These are phyloP conservation scores for Lacanobia oleracea DNA, from an alignment of 2,888 invertebrate species.

Conservation along the genomic window DNA sequence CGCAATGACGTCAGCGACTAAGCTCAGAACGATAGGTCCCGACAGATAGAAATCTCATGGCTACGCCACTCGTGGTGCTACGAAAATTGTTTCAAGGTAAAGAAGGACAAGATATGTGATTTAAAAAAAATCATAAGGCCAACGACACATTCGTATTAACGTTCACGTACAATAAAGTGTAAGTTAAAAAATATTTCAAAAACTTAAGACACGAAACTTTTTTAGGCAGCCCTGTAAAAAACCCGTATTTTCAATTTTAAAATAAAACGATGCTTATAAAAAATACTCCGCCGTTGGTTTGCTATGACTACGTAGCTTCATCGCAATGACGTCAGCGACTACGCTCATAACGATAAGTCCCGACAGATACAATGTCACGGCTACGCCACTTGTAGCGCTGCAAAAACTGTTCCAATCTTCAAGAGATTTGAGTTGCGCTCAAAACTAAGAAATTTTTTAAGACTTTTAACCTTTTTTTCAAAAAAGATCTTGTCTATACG, in stretches of 20 bases:
- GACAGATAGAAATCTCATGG: conserved; percentile 15
- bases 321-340: conserved; percentile 15
- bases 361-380: conserved; percentile 17
- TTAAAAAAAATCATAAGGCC: no score
- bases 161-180: no score
- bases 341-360: background rate
- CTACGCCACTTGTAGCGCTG: conserved; percentile 2
- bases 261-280: background rate
- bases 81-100: no score
- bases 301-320: conserved; percentile 1
- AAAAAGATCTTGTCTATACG: no score
- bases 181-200: no score
- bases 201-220: no score
- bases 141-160: no score
- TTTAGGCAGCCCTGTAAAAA: background rate
- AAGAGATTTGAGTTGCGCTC: no score
- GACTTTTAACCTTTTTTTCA: no score
- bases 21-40: background rate
- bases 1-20: conserved; percentile 14
- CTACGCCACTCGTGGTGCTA: background rate
- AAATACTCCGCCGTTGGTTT: background rate
- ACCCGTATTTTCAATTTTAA: background rate
- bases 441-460: no score
- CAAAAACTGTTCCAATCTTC: background rate
- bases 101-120: no score